Evolutionary conservation across 2,113 vertebrate species (phyloP).

Genomic region (Zingel zingel): DNA sequence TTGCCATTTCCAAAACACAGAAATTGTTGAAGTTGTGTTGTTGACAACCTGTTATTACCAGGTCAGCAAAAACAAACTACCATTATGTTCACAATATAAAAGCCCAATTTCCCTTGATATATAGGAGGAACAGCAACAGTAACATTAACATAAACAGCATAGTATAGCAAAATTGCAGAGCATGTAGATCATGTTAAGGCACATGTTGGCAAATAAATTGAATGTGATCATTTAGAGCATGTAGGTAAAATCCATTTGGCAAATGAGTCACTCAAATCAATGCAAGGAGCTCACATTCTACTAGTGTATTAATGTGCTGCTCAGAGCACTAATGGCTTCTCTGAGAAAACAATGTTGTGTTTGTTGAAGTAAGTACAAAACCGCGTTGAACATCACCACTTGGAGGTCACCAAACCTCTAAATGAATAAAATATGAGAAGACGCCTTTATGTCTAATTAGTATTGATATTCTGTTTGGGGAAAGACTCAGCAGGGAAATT

Average conservation of each 20-base stretch:
- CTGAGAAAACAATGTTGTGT: constrained; percentile 6
- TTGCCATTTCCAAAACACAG: constrained; percentile 33
- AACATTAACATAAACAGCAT: constrained; percentile 29
- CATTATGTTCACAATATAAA: constrained; percentile 27
- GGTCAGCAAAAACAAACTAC: constrained; percentile 39
- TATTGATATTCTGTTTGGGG: constrained; percentile 43
- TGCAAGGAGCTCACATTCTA: constrained; percentile 16
- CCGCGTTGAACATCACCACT: constrained; percentile 9
- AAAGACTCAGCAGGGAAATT: constrained; percentile 45
- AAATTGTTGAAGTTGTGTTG: constrained; percentile 16
- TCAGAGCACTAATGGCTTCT: constrained; percentile 36
- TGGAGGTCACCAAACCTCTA: constrained; percentile 47
- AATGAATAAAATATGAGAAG: constrained; percentile 62
- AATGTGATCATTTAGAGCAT: constrained; percentile 11
- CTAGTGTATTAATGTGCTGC: background rate
- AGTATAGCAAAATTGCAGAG: constrained; percentile 7
- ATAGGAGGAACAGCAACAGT: constrained; percentile 2
- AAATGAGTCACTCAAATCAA: constrained; percentile 47
- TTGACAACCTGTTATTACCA: constrained; percentile 25
- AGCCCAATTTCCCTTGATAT: constrained; percentile 34
- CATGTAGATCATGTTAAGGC: constrained; percentile 3
- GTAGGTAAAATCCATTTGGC: constrained; percentile 47
- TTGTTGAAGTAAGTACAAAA: constrained; percentile 27
- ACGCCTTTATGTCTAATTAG: constrained; percentile 57
- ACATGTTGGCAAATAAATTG: constrained; percentile 6